Conservation (phyloP, 2,113 vertebrate species). For the Orthochromis malagaraziensis region DNA sequence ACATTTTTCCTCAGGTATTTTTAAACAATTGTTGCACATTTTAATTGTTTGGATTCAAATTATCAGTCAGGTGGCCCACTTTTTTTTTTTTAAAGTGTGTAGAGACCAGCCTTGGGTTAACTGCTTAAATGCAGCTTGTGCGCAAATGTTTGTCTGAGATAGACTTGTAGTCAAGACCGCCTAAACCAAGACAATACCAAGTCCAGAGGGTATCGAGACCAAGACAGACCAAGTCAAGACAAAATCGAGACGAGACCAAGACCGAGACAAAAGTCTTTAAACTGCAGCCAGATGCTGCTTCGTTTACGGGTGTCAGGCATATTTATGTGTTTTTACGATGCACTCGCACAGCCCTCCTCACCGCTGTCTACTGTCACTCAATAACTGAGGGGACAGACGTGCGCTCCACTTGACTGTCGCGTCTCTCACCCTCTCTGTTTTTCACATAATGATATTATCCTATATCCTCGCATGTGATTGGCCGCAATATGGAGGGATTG, state of each 20-base stretch:
- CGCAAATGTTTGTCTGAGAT: background rate
- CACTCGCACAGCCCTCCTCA: too few relatives aligned
- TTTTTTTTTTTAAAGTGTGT: background rate
- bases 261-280: background rate
- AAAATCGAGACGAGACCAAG: too few relatives aligned
- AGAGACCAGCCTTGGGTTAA: background rate
- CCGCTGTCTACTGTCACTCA: too few relatives aligned
- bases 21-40: background rate
- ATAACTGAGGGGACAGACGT: accelerated
- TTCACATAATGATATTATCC: background rate
- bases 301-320: too few relatives aligned
- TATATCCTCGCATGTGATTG: background rate
- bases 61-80: background rate
- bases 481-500: background rate
- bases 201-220: too few relatives aligned
- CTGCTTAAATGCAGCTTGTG: background rate
- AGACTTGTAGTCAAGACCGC: background rate
- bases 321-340: too few relatives aligned
- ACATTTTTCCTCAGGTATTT: background rate
- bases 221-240: too few relatives aligned
- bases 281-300: background rate
- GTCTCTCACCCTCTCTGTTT: background rate
- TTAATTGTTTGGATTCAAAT: background rate
- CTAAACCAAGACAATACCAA: too few relatives aligned
- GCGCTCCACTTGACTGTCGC: background rate